These are phyloP conservation scores for Eupsilia transversa DNA, from an alignment of 2,888 invertebrate genomes.

Conservation along the genomic window DNA sequence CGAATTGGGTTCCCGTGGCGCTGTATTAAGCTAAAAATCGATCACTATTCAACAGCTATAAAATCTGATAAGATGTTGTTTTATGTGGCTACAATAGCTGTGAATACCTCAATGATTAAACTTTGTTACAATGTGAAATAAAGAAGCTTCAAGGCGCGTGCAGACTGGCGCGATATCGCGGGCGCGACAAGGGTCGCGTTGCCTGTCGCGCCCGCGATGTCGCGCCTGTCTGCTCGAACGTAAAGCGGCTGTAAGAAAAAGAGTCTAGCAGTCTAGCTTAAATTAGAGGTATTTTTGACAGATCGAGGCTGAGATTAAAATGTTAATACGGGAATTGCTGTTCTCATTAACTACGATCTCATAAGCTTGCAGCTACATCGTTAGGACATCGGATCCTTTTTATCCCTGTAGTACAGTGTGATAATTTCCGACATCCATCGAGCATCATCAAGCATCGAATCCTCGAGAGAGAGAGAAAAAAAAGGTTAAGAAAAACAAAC, in stretches of 20 bases:
- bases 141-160: too few relatives aligned
- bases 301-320: too few relatives aligned
- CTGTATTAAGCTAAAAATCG: slow-evolving; percentile 48
- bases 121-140: slow-evolving; percentile 7
- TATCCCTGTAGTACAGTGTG: neutral
- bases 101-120: slow-evolving; percentile 30
- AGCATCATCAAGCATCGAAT: neutral
- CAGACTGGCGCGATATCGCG: too few relatives aligned
- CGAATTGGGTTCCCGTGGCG: slow-evolving; percentile 40
- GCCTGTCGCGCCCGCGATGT: too few relatives aligned
- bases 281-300: neutral
- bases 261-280: too few relatives aligned
- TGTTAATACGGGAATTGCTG: too few relatives aligned
- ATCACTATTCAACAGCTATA: slow-evolving; percentile 44
- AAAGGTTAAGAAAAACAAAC: slow-evolving; percentile 31
- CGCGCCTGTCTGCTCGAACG: too few relatives aligned
- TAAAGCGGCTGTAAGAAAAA: too few relatives aligned
- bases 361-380: too few relatives aligned
- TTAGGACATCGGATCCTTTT: neutral
- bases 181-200: too few relatives aligned
- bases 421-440: neutral
- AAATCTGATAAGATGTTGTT: slow-evolving; percentile 48
- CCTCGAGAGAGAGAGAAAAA: neutral
- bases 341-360: neutral
- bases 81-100: slow-evolving; percentile 32